phyloP scores from a whole-genome alignment of 2,113 vertebrate species.

The Neomonachus schauinslandi region DNA sequence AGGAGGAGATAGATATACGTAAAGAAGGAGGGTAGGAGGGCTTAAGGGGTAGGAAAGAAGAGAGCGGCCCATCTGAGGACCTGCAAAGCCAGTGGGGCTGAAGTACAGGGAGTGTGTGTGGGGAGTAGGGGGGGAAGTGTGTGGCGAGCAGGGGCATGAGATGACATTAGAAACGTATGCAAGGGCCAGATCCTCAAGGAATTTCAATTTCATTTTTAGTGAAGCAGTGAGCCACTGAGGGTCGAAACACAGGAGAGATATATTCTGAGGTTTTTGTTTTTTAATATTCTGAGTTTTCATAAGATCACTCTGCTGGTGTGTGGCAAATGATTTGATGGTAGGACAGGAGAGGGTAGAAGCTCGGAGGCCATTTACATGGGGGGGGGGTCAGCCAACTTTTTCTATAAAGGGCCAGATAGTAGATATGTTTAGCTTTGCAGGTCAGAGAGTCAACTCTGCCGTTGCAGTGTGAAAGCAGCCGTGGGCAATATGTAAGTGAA shows the following conservation, averaged over 20 bases:
- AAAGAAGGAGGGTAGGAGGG: background rate
- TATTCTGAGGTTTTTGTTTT: background rate
- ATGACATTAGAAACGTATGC: background rate
- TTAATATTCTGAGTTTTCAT: conserved; percentile 4
- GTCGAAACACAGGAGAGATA: background rate
- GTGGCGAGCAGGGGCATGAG: background rate
- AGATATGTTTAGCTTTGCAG: background rate
- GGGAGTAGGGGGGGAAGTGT: background rate
- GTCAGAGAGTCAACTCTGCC: background rate
- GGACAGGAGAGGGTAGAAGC: background rate
- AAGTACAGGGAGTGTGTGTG: background rate
- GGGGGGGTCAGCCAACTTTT: background rate
- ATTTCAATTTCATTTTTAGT: conserved; percentile 12
- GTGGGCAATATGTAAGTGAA: background rate
- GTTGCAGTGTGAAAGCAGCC: background rate
- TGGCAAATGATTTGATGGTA: background rate
- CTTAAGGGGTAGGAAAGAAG: background rate
- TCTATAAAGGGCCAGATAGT: background rate
- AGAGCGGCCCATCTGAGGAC: background rate
- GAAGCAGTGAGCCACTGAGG: background rate
- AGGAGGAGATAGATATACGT: background rate
- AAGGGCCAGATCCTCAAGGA: background rate
- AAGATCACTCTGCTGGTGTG: background rate
- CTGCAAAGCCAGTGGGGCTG: background rate
- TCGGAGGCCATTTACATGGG: background rate